Evolutionary conservation across 2,888 invertebrate genomes (phyloP), one percentile per base, ranked within the genome.

Genomic region (Operophtera brumata): DNA sequence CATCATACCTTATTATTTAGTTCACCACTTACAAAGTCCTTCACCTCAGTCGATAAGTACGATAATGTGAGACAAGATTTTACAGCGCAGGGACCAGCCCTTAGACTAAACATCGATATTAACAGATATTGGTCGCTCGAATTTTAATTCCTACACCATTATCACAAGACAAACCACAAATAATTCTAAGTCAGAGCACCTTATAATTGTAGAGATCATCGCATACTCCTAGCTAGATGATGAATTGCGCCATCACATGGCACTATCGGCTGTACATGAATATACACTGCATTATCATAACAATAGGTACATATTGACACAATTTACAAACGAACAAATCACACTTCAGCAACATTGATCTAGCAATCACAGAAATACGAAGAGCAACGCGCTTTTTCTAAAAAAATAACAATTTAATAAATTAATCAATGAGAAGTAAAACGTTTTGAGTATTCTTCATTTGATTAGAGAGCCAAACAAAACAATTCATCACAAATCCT

Each of bases 181-280:
- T 86, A 84, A 83, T 82, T 81, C 86, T 88, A 89, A 82, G 77
- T 85, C 84, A 87, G 89, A 91, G 91, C 90, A 91, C 90, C 90
- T 90, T 88, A 88, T 86, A 89, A 90, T 90, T 88, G 89, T 90
- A 90, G 90, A 90, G 88, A 90, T 90, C 90, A 88, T 84, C 80
- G 79, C 82, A 80, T 73, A 82, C 76, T 78, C 67, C 75, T 73
- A 79, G 78, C 75, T 73, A 79, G 78, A 80, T 80, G 82, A 80
- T 75, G 76, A 73, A 68, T 67, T 73, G 71, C 77, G 80, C 85
- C 89, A 89, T 89, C 82, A 78, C 73, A 90, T 88, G 88, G 83
- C 88, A 77, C 80, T 69, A 67, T 71, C 74, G 75, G 78, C 83
- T 82, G 78, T 85, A 84, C 86, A 84, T 75, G 72, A 82, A 82